Base-by-base conservation (phyloP, 2,113 vertebrate species). In the Bostrychus sinensis region DNA sequence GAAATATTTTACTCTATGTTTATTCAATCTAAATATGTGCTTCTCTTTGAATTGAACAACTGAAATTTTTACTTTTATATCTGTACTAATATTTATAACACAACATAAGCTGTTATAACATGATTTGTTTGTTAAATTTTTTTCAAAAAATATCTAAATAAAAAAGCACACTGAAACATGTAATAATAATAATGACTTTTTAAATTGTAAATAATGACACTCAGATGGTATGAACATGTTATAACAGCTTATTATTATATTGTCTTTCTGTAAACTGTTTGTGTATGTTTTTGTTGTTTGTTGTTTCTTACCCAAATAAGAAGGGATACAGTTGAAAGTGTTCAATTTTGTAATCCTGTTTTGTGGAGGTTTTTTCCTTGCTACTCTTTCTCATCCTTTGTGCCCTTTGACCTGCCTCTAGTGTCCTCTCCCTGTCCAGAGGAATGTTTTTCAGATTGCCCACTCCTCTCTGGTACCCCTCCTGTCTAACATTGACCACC, bases 311-410 rank as follows among this genome's bases (percentile, higher is more conserved):
- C 20, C 26, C 13, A 23, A 34, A 58, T 36, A 17, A 43, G 12
- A 67, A 62, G 37, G 78, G 81, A 82, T 85, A 73, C 77, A 76
- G 85, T 80, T 87, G 78, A 54, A 51, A 45, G 2, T 6, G 37
- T 72, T 67, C 42, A 28, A 62, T 26, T 38, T 45, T 70, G 61
- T 41, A 55, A 70, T 67, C 45, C 45, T 86, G 57, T 59, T 51
- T 7, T 70, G 72, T 73, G 75, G 82, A 86, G 84, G 64, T 46
- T 38, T 80, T 74, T 69, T 63, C 83, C 86, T 87, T 89, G 85
- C 76, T 93, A 88, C 92, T 91, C 93, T 92, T 94, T 95, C 94
- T 94, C 94, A 93, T 93, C 93, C 91, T 86, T 87, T 69, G 70
- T 87, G 88, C 89, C 90, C 89, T 91, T 25, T 78, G 75, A 83